Percentiles rank a stretch among this genome's conserved stretches.
Conservation (phyloP, 2,888 invertebrate genomes). For the Tuberolachnus salignus region DNA sequence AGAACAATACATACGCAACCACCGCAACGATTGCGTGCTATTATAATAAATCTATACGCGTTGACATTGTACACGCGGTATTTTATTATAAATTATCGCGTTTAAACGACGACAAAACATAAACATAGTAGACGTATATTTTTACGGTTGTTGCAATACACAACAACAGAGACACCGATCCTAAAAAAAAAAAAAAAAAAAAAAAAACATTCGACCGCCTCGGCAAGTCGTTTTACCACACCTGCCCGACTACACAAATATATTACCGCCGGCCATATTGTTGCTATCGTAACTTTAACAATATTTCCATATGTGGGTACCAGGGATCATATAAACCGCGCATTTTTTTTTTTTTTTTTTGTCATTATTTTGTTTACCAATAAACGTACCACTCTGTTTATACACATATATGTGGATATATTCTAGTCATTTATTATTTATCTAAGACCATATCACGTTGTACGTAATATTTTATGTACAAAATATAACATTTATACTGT, state of each 20-base stretch:
- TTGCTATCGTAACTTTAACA: too few relatives aligned
- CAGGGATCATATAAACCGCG: constrained; percentile 35
- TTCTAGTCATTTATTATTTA: too few relatives aligned
- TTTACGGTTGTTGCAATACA: too few relatives aligned
- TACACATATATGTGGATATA: too few relatives aligned
- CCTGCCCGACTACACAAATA: not conserved
- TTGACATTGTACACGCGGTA: not conserved
- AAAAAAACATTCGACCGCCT: not conserved
- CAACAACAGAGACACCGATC: too few relatives aligned
- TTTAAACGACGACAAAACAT: not conserved
- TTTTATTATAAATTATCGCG: not conserved
- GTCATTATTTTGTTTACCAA: constrained; percentile 1
- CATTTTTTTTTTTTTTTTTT: constrained; percentile 8
- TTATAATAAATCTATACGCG: not conserved
- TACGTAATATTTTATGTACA: not conserved
- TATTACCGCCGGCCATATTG: not conserved
- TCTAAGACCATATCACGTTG: too few relatives aligned
- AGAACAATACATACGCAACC: not conserved
- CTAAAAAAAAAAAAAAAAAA: too few relatives aligned
- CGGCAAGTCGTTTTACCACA: not conserved
- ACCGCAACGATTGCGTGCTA: not conserved
- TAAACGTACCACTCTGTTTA: not conserved
- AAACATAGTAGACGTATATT: too few relatives aligned
- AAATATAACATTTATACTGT: not conserved
- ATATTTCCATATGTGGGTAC: too few relatives aligned